Evolutionary conservation across 2,888 invertebrate species (phyloP).

Genomic region (Invenusta paracnida): DNA sequence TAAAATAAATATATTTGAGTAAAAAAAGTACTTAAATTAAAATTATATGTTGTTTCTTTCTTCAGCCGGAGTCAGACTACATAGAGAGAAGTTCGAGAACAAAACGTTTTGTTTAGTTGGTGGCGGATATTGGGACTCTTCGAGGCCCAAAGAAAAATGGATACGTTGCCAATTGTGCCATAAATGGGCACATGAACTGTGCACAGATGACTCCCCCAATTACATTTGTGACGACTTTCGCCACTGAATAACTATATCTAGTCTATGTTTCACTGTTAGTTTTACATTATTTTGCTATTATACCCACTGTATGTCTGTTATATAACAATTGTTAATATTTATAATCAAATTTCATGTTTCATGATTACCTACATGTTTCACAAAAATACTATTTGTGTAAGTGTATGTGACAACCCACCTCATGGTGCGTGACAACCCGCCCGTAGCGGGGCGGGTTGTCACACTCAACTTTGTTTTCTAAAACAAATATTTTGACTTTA

Average conservation of each 20-base stretch:
- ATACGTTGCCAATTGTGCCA: background rate
- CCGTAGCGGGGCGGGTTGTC: background rate
- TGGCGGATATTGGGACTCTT: background rate
- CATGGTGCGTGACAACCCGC: background rate
- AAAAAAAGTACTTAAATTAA: constrained; percentile 4
- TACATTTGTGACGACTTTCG: background rate
- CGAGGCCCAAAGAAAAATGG: background rate
- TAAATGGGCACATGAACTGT: constrained; percentile 13
- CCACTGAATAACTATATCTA: background rate
- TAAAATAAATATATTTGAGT: background rate
- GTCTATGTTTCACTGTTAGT: background rate
- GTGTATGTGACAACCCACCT: background rate
- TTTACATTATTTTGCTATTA: background rate
- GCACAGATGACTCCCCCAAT: background rate
- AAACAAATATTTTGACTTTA: background rate
- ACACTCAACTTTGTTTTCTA: background rate
- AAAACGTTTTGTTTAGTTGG: background rate
- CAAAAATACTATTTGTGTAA: background rate
- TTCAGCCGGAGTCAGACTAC: background rate
- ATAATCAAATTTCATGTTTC: background rate
- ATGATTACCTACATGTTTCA: background rate
- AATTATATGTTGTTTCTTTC: background rate
- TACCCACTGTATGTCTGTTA: background rate
- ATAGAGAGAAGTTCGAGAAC: background rate
- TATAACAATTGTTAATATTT: background rate